Conservation (phyloP, 1,140 invertebrate genomes). For the Apis cerana region DNA sequence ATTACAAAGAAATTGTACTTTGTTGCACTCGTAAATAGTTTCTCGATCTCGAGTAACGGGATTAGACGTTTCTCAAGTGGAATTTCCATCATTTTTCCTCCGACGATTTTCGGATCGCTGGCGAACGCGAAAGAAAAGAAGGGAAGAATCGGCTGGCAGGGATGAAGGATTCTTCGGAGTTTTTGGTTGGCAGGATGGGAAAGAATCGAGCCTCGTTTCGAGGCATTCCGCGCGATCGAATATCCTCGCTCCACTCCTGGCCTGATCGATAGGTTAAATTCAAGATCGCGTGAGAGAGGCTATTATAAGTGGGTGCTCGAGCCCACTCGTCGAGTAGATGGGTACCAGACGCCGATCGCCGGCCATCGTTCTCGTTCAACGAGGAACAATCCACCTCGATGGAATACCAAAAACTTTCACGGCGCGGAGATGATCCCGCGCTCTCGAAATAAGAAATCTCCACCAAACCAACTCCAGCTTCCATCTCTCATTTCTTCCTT, state of each 20-base stretch:
- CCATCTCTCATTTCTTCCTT: not conserved
- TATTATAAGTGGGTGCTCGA: conserved; percentile 52
- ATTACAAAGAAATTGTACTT: not conserved
- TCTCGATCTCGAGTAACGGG: conserved; percentile 5
- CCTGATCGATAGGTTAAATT: conserved; percentile 64
- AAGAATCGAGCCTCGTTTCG: conserved; percentile 47
- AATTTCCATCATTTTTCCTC: too few species aligned
- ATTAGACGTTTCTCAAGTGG: not conserved
- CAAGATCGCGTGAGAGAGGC: conserved; percentile 64
- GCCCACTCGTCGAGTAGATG: conserved; percentile 50
- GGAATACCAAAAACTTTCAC: conserved; percentile 21
- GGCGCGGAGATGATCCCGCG: not conserved
- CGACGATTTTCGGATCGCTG: conserved; percentile 21
- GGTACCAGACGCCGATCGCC: conserved; percentile 60
- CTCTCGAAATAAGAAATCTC: not conserved
- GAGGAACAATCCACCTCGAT: conserved; percentile 25
- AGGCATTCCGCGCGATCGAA: conserved; percentile 49
- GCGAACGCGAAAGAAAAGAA: conserved; percentile 36
- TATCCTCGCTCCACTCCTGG: conserved; percentile 9
- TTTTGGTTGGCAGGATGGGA: conserved; percentile 19
- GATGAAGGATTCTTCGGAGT: conserved; percentile 36
- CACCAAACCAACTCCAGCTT: too few species aligned
- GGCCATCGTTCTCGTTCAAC: conserved; percentile 49
- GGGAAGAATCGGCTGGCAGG: conserved; percentile 40
- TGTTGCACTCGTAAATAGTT: conserved; percentile 4